phyloP scores from a whole-genome alignment of 2,888 invertebrate genomes.

The Antheraea yamamai region DNA sequence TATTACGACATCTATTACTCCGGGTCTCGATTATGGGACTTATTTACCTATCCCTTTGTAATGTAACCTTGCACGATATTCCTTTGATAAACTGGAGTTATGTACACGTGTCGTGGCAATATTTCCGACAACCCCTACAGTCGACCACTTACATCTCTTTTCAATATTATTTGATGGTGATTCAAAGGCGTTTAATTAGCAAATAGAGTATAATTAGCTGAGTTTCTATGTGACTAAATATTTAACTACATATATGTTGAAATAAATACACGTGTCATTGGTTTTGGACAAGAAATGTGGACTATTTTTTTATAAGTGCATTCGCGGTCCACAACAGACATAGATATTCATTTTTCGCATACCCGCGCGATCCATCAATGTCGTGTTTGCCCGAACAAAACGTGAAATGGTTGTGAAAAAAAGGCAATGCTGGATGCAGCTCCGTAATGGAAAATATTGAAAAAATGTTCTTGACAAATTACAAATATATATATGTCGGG shows the following conservation, averaged over 20 bases:
- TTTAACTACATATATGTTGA: neutral
- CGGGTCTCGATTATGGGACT: too few species aligned
- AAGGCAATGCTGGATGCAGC: slow-evolving; percentile 2
- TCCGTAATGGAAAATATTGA: neutral
- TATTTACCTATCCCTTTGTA: too few species aligned
- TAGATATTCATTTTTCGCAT: slow-evolving; percentile 29
- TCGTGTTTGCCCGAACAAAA: slow-evolving; percentile 33
- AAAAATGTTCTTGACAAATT: slow-evolving; percentile 8
- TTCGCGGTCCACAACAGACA: neutral
- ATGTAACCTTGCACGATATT: too few species aligned
- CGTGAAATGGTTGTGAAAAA: slow-evolving; percentile 28
- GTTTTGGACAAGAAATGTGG: neutral
- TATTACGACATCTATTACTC: too few species aligned
- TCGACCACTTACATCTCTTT: too few species aligned
- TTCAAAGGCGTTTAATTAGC: too few species aligned
- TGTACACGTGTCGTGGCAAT: too few species aligned
- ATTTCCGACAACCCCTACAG: too few species aligned
- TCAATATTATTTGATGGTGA: too few species aligned
- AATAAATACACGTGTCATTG: neutral
- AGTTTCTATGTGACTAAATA: neutral
- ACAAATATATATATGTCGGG: too few species aligned
- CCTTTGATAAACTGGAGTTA: too few species aligned
- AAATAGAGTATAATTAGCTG: neutral
- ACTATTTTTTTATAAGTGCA: neutral
- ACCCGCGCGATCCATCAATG: slow-evolving; percentile 43